phyloP scores from a whole-genome alignment of 2,888 invertebrate species.

The Cheilosia scutellata region DNA sequence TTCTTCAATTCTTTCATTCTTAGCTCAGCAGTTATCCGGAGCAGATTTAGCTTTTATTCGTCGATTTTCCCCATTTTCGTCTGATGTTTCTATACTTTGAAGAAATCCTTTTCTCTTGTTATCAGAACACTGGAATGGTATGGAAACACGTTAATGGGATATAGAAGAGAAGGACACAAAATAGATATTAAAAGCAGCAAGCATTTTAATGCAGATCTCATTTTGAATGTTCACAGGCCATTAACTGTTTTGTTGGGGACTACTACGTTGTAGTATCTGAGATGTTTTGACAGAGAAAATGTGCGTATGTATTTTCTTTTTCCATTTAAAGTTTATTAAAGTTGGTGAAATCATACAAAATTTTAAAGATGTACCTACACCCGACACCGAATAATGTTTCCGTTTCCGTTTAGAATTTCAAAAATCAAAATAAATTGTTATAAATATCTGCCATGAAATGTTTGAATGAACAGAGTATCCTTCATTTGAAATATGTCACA shows the following conservation, averaged over 20 bases:
- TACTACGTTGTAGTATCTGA: slow-evolving; percentile 15
- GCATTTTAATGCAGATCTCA: slow-evolving; percentile 74
- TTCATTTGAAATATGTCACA: no score
- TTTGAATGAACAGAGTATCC: no score
- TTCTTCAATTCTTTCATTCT: slow-evolving; percentile 11
- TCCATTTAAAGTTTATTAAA: no score
- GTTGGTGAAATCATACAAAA: not conserved
- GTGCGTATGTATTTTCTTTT: not conserved
- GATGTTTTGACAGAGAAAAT: slow-evolving; percentile 17
- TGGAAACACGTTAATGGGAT: slow-evolving; percentile 25
- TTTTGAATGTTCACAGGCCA: slow-evolving; percentile 76
- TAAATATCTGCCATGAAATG: not conserved
- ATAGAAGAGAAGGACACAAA: slow-evolving; percentile 21
- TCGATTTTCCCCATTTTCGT: slow-evolving; percentile 17
- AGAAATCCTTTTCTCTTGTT: slow-evolving; percentile 41
- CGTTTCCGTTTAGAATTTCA: not conserved
- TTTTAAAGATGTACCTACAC: no score
- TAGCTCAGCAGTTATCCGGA: slow-evolving; percentile 50
- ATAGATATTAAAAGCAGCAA: slow-evolving; percentile 73
- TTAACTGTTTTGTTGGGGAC: slow-evolving; percentile 67
- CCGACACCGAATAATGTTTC: no score
- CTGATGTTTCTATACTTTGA: slow-evolving; percentile 16
- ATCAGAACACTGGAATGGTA: slow-evolving; percentile 23
- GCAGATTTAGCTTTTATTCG: slow-evolving; percentile 66
- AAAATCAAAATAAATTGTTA: not conserved